Evolutionary conservation across 2,888 invertebrate genomes (phyloP), one percentile per base, ranked within the genome.

Genomic region (Digitonthophagus gazella): DNA sequence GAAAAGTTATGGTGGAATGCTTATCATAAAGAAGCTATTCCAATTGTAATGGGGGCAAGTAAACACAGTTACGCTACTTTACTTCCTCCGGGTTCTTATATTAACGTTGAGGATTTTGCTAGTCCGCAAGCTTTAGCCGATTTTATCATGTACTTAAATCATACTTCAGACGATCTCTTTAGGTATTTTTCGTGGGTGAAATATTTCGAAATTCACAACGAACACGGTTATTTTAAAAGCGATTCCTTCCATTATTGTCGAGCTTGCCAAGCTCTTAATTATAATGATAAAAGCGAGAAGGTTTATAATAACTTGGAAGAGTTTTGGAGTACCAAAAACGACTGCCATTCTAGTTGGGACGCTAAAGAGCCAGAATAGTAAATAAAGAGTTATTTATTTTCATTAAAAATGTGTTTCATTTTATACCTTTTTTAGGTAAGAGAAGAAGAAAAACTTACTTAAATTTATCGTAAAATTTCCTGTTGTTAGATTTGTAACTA

Each of bases 1-100:
- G 91, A 92, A 76, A 92, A 92, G 78, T 77, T 87, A 0, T 91
- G 88, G 81, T 88, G 89, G 84, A 86, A 91, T 73, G 89, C 88
- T 0, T 90, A 86, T 74, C 76, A 81, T 1, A 90, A 89, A 78
- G 85, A 86, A 14, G 84, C 89, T 0, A 86, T 91, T 22, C 91
- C 91, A 0, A 80, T 91, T 2, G 87, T 91, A 56, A 86, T 90
- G 85, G 91, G 91, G 0, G 84, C 88, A 1, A 77, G 84, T 1
- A 78, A 73, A 55, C 69, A 67, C 63, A 79, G 84, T 76, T 84
- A 89, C 72, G 75, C 81, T 19, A 82, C 77, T 55, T 76, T 90
- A 5, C 78, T 91, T 22, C 91, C 91, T 0, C 88, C 89, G 0
- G 78, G 84, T 68, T 91, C 91, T 0, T 91, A 84, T 76, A 76